These are phyloP conservation scores for Bugula neritina DNA, from an alignment of 2,888 invertebrate species.

Conservation along the genomic window DNA sequence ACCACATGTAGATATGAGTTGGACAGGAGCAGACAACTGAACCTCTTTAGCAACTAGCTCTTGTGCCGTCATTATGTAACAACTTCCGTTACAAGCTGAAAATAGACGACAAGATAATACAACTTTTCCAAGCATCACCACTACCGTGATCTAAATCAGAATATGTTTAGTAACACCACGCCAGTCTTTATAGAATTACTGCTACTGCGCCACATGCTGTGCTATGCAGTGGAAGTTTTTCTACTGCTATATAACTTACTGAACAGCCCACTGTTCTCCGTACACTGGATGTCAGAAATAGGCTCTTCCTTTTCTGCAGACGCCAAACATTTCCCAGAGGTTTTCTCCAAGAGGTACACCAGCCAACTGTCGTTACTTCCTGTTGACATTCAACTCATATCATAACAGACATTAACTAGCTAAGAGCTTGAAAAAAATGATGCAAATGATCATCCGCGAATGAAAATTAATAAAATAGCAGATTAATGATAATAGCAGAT, in stretches of 20 bases:
- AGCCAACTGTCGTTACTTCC: slow-evolving; percentile 21
- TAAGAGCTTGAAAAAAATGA: too few relatives aligned
- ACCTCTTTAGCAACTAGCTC: not conserved
- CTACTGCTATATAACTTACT: not conserved
- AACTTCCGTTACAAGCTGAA: not conserved
- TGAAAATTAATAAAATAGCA: too few relatives aligned
- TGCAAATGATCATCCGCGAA: too few relatives aligned
- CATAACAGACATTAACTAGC: too few relatives aligned
- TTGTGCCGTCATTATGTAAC: not conserved
- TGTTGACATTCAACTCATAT: not conserved
- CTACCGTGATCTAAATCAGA: not conserved
- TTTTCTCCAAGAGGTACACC: not conserved
- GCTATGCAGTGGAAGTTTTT: too few relatives aligned
- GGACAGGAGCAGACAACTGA: not conserved
- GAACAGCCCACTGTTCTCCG: not conserved
- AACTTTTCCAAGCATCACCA: too few relatives aligned
- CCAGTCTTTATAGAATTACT: not conserved
- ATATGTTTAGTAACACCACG: not conserved
- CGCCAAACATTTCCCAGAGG: not conserved
- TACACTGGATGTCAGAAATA: not conserved
- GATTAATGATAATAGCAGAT: too few relatives aligned
- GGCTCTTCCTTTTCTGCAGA: slow-evolving; percentile 11
- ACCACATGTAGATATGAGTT: not conserved
- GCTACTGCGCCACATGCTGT: not conserved
- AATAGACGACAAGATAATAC: too few relatives aligned